These are phyloP conservation scores for Diarsia dahlii DNA, from an alignment of 2,888 invertebrate species.

Conservation along the genomic window DNA sequence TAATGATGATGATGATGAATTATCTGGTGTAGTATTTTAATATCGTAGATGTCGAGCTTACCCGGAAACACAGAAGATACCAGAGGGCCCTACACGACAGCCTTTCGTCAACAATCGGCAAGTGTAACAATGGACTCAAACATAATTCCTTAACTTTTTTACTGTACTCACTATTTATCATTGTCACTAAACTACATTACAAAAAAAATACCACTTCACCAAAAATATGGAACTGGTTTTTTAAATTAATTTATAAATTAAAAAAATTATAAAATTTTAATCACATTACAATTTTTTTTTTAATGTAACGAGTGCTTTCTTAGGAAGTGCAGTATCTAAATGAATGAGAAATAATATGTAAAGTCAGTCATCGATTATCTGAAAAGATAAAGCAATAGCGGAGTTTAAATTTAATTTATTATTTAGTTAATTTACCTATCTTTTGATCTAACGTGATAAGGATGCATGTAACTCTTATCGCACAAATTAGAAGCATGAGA, in stretches of 20 bases:
- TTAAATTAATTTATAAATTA: not conserved
- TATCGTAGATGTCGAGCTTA: slow-evolving; percentile 23
- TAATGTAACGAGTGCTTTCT: not conserved
- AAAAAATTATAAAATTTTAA: too few species aligned
- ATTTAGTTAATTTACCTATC: slow-evolving; percentile 60
- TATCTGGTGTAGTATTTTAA: not conserved
- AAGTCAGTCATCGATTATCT: slow-evolving; percentile 49
- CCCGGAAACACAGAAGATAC: slow-evolving; percentile 51
- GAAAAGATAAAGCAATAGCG: slow-evolving; percentile 59
- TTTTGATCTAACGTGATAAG: slow-evolving; percentile 64
- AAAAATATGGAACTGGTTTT: not conserved
- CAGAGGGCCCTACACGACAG: slow-evolving; percentile 43
- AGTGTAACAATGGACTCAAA: slow-evolving; percentile 33
- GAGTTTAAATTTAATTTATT: slow-evolving; percentile 58
- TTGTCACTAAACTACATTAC: slow-evolving; percentile 33
- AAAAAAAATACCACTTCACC: not conserved
- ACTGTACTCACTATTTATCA: slow-evolving; percentile 37
- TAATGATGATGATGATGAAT: too few species aligned
- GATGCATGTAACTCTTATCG: slow-evolving; percentile 45
- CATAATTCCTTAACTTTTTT: slow-evolving; percentile 27
- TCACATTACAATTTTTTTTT: not conserved
- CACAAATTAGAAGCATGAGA: not conserved
- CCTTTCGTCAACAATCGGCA: slow-evolving; percentile 46
- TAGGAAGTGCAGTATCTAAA: slow-evolving; percentile 34
- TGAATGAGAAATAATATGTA: slow-evolving; percentile 45